Evolutionary conservation across 30 jellyfish, hydroid and myxozoan genomes (phyloP), one percentile per base, ranked within the genome.

Genomic region (Euphysa ruthae): DNA sequence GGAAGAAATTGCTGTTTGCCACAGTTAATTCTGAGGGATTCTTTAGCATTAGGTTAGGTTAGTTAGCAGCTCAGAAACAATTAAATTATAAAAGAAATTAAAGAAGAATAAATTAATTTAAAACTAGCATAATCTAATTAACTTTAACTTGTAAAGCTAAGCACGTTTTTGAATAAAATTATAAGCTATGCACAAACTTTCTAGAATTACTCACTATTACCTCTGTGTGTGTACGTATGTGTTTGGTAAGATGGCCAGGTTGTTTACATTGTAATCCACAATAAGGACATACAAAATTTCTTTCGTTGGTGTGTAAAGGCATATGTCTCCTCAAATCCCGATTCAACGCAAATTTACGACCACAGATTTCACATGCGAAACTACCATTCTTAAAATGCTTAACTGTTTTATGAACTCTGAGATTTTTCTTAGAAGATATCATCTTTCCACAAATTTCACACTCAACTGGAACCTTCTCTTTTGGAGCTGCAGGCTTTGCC

Each of bases 211-310:
- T n/a, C n/a, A n/a, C n/a, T n/a, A n/a, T n/a, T n/a, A 68, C 80
- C 51, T 68, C 80, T 15, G 80, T 68, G 24, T 68, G 80, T 14
- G 80, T 68, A 4, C 80, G 80, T 15, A 68, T 43, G 32, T 68
- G 80, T 31, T 68, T 68, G 29, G 80, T 68, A 58, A 68, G 50
- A 27, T 68, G 80, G 4, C 80, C 80, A 22, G 80, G 80, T 6
- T 68, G 80, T 27, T 68, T 68, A 21, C 80, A 68, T 30, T 68
- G 80, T 10, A 68, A 52, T 20, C 80, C 80, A 27, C 80, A 68
- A 27, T 68, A 52, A 5, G 69, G 69, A 29, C 80, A 68, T 7
- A 49, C 54, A 50, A 43, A 68, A 15, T 68, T 68, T 24, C 80
- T 49, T 24, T 68, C 80, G 35, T 68, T 68, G 8, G 80, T 68